Evolutionary conservation across 2,888 invertebrate genomes (phyloP).

Genomic region (Thereva nobilitata): DNA sequence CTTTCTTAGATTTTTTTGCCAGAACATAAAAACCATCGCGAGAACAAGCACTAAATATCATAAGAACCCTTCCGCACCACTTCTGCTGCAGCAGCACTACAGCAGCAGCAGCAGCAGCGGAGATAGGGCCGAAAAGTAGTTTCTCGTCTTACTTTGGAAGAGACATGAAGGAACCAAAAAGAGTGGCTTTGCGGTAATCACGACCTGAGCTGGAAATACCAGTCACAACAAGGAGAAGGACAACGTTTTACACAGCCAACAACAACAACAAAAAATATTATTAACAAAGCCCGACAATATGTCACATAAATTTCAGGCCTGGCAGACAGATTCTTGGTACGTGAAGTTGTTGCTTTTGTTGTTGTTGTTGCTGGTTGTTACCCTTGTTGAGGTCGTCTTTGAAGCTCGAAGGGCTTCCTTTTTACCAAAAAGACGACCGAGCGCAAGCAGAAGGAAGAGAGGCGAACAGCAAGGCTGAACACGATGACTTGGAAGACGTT

Average conservation of each 20-base stretch:
- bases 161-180: conserved; percentile 25
- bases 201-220: conserved; percentile 34
- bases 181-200: conserved; percentile 34
- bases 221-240: conserved; percentile 21
- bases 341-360: conserved; percentile 20
- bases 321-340: conserved; percentile 35
- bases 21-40: conserved; percentile 26
- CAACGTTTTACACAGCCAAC: not conserved
- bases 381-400: conserved; percentile 34
- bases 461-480: conserved; percentile 9
- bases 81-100: not conserved
- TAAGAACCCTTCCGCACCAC: conserved; percentile 25
- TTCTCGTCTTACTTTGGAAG: conserved; percentile 10
- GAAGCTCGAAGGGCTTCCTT: conserved; percentile 19
- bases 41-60: conserved; percentile 22
- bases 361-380: conserved; percentile 23
- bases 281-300: conserved; percentile 38
- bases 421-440: not conserved
- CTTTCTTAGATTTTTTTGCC: conserved; percentile 27
- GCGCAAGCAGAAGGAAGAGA: conserved; percentile 8
- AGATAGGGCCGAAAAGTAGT: conserved; percentile 7
- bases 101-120: no score
- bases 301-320: conserved; percentile 38
- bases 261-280: conserved; percentile 31
- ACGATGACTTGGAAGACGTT: conserved; percentile 5